These are phyloP conservation scores for Corythucha ciliata DNA, from an alignment of 2,888 invertebrate genomes.

Conservation along the genomic window DNA sequence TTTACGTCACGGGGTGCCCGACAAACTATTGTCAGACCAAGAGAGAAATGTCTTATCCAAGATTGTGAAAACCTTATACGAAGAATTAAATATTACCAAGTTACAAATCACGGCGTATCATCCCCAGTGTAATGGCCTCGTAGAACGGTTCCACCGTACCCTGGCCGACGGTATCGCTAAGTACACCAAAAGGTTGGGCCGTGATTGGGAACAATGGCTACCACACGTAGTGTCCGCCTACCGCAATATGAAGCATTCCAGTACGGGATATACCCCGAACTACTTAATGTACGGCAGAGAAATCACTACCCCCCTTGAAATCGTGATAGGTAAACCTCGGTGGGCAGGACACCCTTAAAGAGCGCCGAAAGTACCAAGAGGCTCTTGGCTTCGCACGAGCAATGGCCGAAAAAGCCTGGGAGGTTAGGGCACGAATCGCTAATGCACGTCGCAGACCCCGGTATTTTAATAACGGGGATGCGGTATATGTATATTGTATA, in stretches of 20 bases:
- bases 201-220: not conserved
- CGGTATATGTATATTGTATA: too few species aligned
- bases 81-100: constrained; percentile 10
- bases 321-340: too few species aligned
- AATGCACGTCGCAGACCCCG: too few species aligned
- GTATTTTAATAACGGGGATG: too few species aligned
- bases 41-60: constrained; percentile 38
- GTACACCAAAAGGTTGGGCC: not conserved
- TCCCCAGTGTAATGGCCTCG: constrained; percentile 37
- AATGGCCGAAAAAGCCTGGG: too few species aligned
- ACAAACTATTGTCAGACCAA: constrained; percentile 40
- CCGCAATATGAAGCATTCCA: not conserved
- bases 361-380: too few species aligned
- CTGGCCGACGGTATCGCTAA: constrained; percentile 26
- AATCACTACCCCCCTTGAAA: not conserved
- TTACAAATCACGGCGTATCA: constrained; percentile 36
- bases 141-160: constrained; percentile 38
- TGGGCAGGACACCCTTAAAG: too few species aligned
- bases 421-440: not conserved
- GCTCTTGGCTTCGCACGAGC: too few species aligned
- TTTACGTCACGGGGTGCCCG: constrained; percentile 41
- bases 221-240: not conserved
- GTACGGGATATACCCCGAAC: not conserved
- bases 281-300: not conserved
- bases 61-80: not conserved